These are phyloP conservation scores for Oenanthe melanoleuca DNA, from an alignment of 2,113 vertebrate genomes.

Conservation along the genomic window DNA sequence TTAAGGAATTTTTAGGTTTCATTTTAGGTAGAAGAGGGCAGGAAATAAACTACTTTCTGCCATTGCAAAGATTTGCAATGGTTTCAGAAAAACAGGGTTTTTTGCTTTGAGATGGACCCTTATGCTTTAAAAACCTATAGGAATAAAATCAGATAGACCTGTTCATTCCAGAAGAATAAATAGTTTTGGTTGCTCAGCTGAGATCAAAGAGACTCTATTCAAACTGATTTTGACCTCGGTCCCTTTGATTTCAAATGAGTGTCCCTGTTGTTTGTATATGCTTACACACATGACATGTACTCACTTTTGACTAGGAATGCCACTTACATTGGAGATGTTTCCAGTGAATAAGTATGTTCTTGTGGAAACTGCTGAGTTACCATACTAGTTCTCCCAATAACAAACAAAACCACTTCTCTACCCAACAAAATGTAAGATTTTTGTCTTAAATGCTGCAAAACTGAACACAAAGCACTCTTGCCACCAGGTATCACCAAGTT, in stretches of 20 bases:
- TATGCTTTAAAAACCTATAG: background rate
- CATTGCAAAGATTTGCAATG: background rate
- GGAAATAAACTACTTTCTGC: background rate
- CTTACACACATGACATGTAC: fast-evolving
- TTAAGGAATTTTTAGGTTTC: background rate
- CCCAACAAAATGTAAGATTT: background rate
- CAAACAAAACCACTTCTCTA: background rate
- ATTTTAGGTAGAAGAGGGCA: background rate
- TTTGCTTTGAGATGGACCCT: background rate
- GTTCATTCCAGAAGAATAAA: background rate
- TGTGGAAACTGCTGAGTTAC: background rate
- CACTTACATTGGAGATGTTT: background rate
- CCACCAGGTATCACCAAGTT: background rate
- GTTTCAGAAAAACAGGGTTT: background rate
- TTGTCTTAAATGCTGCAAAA: background rate
- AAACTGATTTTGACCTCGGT: background rate
- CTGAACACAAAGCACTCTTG: background rate
- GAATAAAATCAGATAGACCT: background rate
- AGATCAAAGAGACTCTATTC: background rate
- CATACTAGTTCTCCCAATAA: background rate
- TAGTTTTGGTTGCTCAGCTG: background rate
- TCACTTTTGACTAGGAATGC: background rate
- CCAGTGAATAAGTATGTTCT: background rate
- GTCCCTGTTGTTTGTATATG: background rate
- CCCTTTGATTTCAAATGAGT: background rate